Base-by-base conservation (phyloP, 2,113 vertebrate species). In the Galeopterus variegatus region DNA sequence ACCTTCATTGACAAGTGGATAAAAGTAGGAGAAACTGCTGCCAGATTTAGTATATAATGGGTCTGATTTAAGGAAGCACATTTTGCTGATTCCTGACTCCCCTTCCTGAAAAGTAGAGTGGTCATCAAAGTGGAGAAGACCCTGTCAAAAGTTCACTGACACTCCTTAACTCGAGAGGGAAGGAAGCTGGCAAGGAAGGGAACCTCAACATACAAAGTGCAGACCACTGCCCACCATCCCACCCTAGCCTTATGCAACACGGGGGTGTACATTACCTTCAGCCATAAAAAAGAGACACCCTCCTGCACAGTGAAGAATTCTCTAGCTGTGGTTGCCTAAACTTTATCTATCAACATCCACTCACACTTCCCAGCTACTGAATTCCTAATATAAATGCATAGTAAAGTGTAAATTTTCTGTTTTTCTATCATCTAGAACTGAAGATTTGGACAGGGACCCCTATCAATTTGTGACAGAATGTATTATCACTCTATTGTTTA, bases 1-100 rank as follows among this genome's bases (percentile, higher is more conserved):
- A 89, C 15, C 8, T 75, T 82, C 60, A 76, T 12, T 93, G 73
- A 86, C 81, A 82, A 86, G 41, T 90, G 5, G 2, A 56, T 81
- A 69, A 70, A 92, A 85, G 54, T 54, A 26, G 54, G 28, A 88
- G 41, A 67, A 62, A 62, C 67, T 54, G 24, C 31, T 73, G 10
- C 52, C 56, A 88, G 52, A 77, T 64, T 90, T 83, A 65, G 52
- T 17, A 8, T 28, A 7, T 4, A 24, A 11, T 86, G n/a, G 31
- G 33, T 85, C 17, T 82, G n/a, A 77, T 21, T 76, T 84, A 89
- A 89, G 33, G 50, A 85, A 64, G 6, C 15, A 56, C 65, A 33
- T 52, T 85, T 69, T 64, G 64, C 80, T 52, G n/a, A 52, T 36
- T 89, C 31, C 65, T 48, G 3, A 45, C 5, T 23, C 56, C 26